A percentile compares a stretch with the other conserved stretches of the same genome.
These are phyloP conservation scores for Lobophora halterata DNA, from an alignment of 2,888 invertebrate genomes.

Conservation along the genomic window DNA sequence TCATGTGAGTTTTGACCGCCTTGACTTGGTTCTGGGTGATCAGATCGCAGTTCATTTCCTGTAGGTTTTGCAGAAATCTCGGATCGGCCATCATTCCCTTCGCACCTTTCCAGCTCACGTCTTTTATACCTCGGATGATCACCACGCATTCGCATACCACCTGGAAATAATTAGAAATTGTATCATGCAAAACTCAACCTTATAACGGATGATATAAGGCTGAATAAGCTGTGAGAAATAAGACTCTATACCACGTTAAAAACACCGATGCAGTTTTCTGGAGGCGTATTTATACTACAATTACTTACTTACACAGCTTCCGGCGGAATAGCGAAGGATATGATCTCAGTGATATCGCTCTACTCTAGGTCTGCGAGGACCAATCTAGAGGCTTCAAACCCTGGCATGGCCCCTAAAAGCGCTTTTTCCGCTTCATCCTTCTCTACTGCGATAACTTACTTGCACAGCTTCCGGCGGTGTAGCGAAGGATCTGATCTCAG, in stretches of 20 bases:
- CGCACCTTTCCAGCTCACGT: constrained; percentile 94
- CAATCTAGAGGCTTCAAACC: too few species aligned
- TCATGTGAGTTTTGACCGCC: constrained; percentile 86
- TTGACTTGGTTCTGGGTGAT: constrained; percentile 87
- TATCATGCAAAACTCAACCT: too few species aligned
- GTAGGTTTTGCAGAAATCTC: constrained; percentile 88
- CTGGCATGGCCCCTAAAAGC: too few species aligned
- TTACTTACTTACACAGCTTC: not conserved
- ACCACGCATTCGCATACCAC: constrained; percentile 94
- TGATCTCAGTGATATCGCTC: too few species aligned
- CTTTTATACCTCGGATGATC: constrained; percentile 90
- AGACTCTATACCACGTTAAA: constrained; percentile 35
- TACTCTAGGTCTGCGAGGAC: too few species aligned
- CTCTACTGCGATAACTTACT: constrained; percentile 38
- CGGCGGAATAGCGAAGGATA: too few species aligned
- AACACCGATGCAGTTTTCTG: constrained; percentile 52
- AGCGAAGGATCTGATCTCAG: constrained; percentile 95
- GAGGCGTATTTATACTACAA: too few species aligned
- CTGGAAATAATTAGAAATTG: constrained; percentile 36
- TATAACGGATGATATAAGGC: too few species aligned
- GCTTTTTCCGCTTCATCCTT: constrained; percentile 14
- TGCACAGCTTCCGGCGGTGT: constrained; percentile 95
- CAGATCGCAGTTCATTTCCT: constrained; percentile 92
- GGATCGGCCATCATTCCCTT: constrained; percentile 96
- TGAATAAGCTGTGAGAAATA: too few species aligned